Evolutionary conservation across 2,888 invertebrate genomes (phyloP), one percentile per base, ranked within the genome.

Genomic region (Drosophila ustulata): DNA sequence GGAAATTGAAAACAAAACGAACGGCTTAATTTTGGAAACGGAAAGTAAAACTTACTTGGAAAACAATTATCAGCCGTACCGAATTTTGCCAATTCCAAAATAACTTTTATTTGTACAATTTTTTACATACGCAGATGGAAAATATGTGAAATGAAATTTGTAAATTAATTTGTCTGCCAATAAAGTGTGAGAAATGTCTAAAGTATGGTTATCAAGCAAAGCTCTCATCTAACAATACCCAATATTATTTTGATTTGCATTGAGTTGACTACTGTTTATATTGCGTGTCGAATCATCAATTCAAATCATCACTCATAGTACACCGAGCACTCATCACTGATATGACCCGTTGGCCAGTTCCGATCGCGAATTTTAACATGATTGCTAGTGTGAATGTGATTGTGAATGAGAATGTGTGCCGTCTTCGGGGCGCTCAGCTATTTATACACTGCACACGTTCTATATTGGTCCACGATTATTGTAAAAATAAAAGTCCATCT

Each of bases 41-140:
- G 39, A 69, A 80, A 74, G 43, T 46, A 76, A 85, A 91, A 92
- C 92, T 92, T 92, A 92, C 92, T 89, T 92, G 92, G 92, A 88
- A 92, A 92, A 88, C 92, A 92, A 91, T 92, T 92, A 87, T 92
- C 92, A 80, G 92, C 91, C 82, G 87, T 85, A 80, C 89, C 88
- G 82, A 90, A 87, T 87, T 92, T 92, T 77, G 88, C 87, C 80
- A 91, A 90, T 90, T 92, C 88, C 91, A 91, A 89, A 87, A 92
- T 80, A 87, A 91, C 92, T 91, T 81, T 41, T 41, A 18, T 41
- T 75, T 70, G 66, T 73, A 74, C 37, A 66, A 75, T 78, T 77
- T 77, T 52, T 67, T 32, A 55, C 34, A 65, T 45, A 49, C 49
- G 49, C 41, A 28, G 26, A 51, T 64, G 72, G 74, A 81, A 69